Evolutionary conservation across 2,113 vertebrate genomes (phyloP), one percentile per base, ranked within the genome.

Genomic region (Paracanthobrama guichenoti): DNA sequence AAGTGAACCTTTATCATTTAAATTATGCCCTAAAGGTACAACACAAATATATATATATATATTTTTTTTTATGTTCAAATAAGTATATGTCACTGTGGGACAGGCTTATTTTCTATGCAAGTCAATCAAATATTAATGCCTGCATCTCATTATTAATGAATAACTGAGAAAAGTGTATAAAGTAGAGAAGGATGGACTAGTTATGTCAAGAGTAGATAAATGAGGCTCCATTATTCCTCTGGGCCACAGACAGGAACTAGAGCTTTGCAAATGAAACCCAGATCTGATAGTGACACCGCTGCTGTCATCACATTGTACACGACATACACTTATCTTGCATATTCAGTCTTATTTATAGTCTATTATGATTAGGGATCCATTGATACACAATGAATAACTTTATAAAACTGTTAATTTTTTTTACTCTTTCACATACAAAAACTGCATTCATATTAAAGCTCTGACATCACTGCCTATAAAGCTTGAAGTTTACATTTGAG

Each of bases 141-240:
- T 59, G 64, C 81, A 84, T 86, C 71, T 72, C 26, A 67, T 69
- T 74, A 82, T 84, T 82, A 84, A 86, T 84, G 55, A 84, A 74
- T 86, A 11, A 86, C 72, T 24, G 66, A 66, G 39, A 81, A 78
- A 59, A 73, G 76, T 78, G 72, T 35, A 81, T 66, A 76, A 12
- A 35, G 64, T 66, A 73, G 11, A n/a, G 77, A 60, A 39, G 35
- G 31, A 59, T 81, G 53, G 48, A 46, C 64, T 57, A 44, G 79
- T 77, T 82, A 24, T 72, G 44, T 14, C 46, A 31, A 46, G 62
- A 8, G 26, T 22, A 31, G 62, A 44, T 39, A 85, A 85, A 82
- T 64, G 46, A 85, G 80, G 64, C 18, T 26, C 10, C 11, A 44
- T 81, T 87, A 81, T 42, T 42, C 60, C 57, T 55, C 77, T 16